Base-by-base conservation (phyloP, 2,888 invertebrate species). In the Melanotus villosus region DNA sequence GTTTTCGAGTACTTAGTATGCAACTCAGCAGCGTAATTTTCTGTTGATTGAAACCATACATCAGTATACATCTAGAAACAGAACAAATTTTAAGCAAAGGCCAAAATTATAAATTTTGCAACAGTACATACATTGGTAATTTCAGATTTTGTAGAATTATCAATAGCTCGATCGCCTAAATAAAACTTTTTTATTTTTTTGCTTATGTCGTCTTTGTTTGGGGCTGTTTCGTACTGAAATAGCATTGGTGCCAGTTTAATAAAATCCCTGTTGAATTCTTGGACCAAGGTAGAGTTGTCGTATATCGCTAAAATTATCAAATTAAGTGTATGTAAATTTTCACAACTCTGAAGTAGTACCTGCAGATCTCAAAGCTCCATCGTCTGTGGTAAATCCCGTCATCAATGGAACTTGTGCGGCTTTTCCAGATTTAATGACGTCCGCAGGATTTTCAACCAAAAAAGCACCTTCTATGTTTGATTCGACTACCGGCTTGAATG, bases 401-500 rank as follows among this genome's bases (percentile, higher is more conserved):
- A 95, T 89, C 87, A 93, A 90, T 0, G 93, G 93, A 0, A 92
- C 87, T 43, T 87, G 83, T 32, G 82, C 81, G 4, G 89, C 83
- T 0, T 85, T 84, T 0, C 89, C 88, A 1, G 85, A 79, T 45
- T 86, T 85, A 12, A 87, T 81, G 19, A 87, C 78, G 12, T 84
- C 78, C 1, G 89, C 84, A 0, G 93, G 92, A 75, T 89, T 87
- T 70, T 88, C 87, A 0, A 88, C 89, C 6, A 95, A 79, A 80
- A 95, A 93, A 0, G 93, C 92, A 1, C 89, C 91, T 0, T 88
- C 86, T 6, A 89, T 87, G 47, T 89, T 84, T 0, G 90, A 90
- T 79, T 95, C 95, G 0, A 92, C 86, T 0, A 92, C 91, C 0
- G 94, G 93, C 76, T 91, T 92, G 79, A 94, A 94, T 0, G 93